Conservation (phyloP, 2,888 invertebrate genomes). For the Tryphoninae sp. region DNA sequence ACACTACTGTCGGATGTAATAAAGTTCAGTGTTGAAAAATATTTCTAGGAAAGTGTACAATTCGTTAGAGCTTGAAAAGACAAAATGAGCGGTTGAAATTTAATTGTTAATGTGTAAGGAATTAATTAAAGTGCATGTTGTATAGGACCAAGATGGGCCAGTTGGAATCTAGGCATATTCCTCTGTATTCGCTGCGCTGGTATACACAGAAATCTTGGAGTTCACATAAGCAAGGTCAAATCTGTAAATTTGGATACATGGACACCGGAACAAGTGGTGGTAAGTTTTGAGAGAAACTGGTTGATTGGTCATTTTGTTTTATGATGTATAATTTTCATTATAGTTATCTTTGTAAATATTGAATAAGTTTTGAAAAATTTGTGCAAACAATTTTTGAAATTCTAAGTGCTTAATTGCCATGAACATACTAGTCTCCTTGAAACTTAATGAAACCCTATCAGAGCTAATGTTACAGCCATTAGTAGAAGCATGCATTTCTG, state of each 20-base stretch:
- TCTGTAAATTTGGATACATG: constrained; percentile 99
- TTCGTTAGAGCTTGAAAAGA: constrained; percentile 4
- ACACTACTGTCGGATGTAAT: neutral
- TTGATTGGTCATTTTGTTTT: neutral
- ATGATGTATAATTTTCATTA: neutral
- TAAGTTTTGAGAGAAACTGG: constrained; percentile 78
- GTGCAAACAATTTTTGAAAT: neutral
- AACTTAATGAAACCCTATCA: neutral
- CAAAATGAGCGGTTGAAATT: neutral
- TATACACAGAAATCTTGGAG: constrained; percentile 98
- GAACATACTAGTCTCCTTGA: neutral
- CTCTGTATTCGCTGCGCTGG: constrained; percentile 99
- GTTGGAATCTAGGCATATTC: constrained; percentile 99
- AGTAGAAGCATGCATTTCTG: neutral
- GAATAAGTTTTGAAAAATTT: neutral
- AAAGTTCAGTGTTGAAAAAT: neutral
- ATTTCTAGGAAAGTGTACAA: neutral
- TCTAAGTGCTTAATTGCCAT: neutral
- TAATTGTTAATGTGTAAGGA: neutral
- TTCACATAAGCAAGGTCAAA: constrained; percentile 99
- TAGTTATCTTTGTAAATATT: neutral
- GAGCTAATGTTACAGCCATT: neutral
- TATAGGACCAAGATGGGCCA: constrained; percentile 98
- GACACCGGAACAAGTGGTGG: constrained; percentile 98
- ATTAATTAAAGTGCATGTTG: constrained; percentile 15